Percentiles rank a stretch among this genome's conserved stretches.
These are phyloP conservation scores for Syngnathus rostellatus DNA, from an alignment of 2,797 vertebrate species.

Conservation along the genomic window DNA sequence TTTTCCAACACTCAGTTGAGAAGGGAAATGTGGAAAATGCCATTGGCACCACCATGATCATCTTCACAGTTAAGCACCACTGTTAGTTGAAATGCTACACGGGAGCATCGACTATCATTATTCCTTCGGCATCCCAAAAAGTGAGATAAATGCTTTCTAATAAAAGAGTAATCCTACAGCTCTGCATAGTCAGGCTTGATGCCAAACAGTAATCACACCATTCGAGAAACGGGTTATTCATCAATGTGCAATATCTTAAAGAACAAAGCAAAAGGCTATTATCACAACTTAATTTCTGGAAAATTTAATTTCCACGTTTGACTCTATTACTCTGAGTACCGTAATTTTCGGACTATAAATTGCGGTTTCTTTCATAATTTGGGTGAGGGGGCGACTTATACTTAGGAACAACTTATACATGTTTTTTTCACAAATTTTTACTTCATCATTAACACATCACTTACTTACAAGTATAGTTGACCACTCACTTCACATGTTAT, in stretches of 20 bases:
- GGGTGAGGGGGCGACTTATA: too few relatives aligned
- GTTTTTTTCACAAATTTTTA: too few relatives aligned
- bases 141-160: constrained; percentile 68
- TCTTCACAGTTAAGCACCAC: constrained; percentile 63
- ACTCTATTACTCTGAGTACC: neutral
- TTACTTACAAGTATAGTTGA: too few relatives aligned
- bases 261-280: constrained; percentile 42
- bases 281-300: neutral
- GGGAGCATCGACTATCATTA: constrained; percentile 52
- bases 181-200: constrained; percentile 43
- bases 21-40: constrained; percentile 51
- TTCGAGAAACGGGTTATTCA: constrained; percentile 58
- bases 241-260: constrained; percentile 27
- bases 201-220: constrained; percentile 52
- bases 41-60: constrained; percentile 60
- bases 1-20: constrained; percentile 57
- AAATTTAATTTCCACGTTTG: neutral
- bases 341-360: too few relatives aligned
- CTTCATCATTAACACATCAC: too few relatives aligned
- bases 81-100: constrained; percentile 55
- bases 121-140: constrained; percentile 49
- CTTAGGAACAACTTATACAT: too few relatives aligned
- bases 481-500: too few relatives aligned
- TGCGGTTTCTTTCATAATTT: too few relatives aligned
- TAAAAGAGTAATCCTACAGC: constrained; percentile 56